These are phyloP conservation scores for Eidolon helvum DNA, from an alignment of 2,113 vertebrate species.

Conservation along the genomic window DNA sequence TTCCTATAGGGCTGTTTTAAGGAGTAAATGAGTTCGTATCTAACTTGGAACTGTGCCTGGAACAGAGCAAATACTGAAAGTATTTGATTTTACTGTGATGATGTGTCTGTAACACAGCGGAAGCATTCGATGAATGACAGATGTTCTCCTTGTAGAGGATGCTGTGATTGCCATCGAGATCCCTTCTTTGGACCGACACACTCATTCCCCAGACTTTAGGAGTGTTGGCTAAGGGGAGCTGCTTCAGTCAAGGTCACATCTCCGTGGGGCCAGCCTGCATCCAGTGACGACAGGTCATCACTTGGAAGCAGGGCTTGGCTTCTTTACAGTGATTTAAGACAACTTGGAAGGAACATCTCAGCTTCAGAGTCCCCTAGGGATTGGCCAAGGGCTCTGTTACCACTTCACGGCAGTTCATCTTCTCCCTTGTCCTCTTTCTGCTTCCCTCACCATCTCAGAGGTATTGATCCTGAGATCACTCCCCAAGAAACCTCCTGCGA, in stretches of 20 bases:
- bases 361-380: neutral
- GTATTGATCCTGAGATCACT: rapidly evolving
- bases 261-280: neutral
- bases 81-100: neutral
- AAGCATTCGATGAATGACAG: neutral
- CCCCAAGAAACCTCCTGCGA: neutral
- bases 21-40: neutral
- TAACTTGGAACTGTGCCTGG: neutral
- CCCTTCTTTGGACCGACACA: neutral
- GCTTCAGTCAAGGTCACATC: neutral
- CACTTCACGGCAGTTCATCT: rapidly evolving
- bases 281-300: neutral
- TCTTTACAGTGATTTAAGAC: neutral
- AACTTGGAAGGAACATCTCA: neutral
- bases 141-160: neutral
- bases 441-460: neutral
- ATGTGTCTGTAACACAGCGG: neutral
- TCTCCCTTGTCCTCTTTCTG: too few relatives aligned
- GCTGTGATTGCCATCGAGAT: neutral
- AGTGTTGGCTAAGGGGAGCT: neutral
- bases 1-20: neutral
- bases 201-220: neutral
- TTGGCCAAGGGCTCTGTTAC: neutral
- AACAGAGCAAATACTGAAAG: neutral
- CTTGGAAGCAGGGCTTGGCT: too few relatives aligned